Base-by-base conservation (phyloP, 2,113 vertebrate genomes). In the Mormyrus iriodes region DNA sequence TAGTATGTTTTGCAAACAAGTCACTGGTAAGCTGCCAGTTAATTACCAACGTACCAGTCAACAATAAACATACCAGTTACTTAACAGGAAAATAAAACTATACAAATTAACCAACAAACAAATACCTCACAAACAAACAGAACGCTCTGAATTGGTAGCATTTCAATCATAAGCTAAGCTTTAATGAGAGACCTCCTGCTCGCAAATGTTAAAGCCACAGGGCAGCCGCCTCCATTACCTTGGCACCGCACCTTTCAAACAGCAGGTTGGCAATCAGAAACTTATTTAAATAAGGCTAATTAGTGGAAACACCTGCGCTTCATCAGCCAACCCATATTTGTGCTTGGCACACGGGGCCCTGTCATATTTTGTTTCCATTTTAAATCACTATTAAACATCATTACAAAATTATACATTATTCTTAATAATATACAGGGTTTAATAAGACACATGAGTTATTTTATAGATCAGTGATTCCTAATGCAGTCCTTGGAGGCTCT, bases 271-370 rank as follows among this genome's bases (percentile, higher is more conserved):
- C 73, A 79, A 35, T 79, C 73, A 79, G 73, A 79, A 69, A 69
- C 35, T 35, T 79, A 79, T 79, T 79, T 35, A 79, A 79, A 42
- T 79, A 79, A 79, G 73, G 73, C 73, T 79, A 79, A 79, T 39
- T 79, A 79, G 73, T 79, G 73, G 73, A 79, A 79, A 42, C 73
- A 79, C 73, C 31, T 79, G 35, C 0, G 73, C 17, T 79, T 79
- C 73, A 79, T 79, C 73, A 79, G 35, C 73, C 73, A 79, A 79
- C 13, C 73, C 73, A 42, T 39, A 79, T 79, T 79, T 79, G 35
- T 42, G 31, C 73, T 79, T 79, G 73, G 73, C 73, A 79, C 73
- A 79, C 12, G 17, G 42, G 17, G 39, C 17, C 73, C 61, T 31
- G 61, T 69, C 61, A 69, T 69, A 69, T 69, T 69, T 69, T 69